phyloP scores from a whole-genome alignment of 2,888 invertebrate genomes.

The Mythimna pallens region DNA sequence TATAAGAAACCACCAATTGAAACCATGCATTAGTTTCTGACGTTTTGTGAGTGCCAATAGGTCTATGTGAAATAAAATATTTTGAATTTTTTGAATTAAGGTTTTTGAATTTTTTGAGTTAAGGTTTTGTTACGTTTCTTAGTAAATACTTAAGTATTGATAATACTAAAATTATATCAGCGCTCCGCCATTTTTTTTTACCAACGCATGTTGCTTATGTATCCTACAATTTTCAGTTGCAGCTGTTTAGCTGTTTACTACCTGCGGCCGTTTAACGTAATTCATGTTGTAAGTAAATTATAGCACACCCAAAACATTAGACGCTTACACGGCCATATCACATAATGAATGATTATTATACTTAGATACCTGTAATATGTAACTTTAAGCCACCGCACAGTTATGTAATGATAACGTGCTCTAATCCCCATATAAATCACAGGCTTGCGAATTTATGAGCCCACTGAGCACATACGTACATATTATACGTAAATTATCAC shows the following conservation, averaged over 20 bases:
- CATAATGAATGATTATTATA: constrained; percentile 56
- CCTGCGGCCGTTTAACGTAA: not conserved
- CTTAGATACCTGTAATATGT: constrained; percentile 49
- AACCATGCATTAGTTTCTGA: no score
- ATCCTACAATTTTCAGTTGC: no score
- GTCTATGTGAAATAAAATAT: no score
- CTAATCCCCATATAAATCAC: constrained; percentile 88
- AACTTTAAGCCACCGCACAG: constrained; percentile 64
- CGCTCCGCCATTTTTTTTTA: no score
- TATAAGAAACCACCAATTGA: no score
- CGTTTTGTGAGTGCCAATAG: no score
- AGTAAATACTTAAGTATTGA: no score
- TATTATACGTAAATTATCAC: constrained; percentile 84
- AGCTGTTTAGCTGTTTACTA: not conserved
- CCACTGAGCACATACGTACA: constrained; percentile 79
- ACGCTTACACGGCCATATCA: constrained; percentile 46
- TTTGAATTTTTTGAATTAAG: no score
- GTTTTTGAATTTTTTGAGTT: no score
- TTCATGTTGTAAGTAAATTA: constrained; percentile 22
- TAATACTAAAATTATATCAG: no score
- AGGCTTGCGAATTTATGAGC: constrained; percentile 85
- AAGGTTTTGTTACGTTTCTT: no score
- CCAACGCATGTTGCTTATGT: no score
- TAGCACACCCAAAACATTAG: constrained; percentile 23
- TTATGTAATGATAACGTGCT: constrained; percentile 80